Conservation (phyloP, 1,140 invertebrate species). For the Diprion similis region DNA sequence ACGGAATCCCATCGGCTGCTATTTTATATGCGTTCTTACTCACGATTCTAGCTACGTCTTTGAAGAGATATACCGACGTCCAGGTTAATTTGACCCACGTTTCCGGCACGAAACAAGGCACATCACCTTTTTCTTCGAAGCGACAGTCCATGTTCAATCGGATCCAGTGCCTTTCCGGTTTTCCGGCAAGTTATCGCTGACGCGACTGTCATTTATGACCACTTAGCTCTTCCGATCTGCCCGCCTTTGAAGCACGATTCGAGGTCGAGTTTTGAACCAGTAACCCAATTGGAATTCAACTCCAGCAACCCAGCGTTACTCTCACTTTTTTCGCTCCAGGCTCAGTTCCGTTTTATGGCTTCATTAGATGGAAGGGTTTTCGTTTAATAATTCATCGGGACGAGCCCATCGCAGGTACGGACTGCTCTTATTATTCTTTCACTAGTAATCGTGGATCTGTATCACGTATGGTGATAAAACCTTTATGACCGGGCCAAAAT, state of each 20-base stretch:
- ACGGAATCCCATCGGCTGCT: neutral
- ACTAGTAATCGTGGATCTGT: slow-evolving; percentile 28
- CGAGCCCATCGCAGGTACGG: neutral
- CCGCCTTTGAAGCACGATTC: too few species aligned
- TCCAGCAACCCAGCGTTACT: neutral
- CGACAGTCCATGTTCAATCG: too few species aligned
- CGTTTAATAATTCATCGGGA: slow-evolving; percentile 49
- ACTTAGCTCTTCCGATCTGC: too few species aligned
- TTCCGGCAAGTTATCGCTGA: too few species aligned
- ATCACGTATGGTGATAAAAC: neutral
- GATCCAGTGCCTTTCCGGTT: too few species aligned
- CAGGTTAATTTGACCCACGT: too few species aligned
- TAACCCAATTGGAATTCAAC: slow-evolving; percentile 16
- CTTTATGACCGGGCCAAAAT: neutral
- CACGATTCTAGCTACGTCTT: too few species aligned
- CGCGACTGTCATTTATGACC: too few species aligned
- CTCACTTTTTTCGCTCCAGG: slow-evolving; percentile 6
- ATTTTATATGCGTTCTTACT: neutral
- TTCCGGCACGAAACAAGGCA: too few species aligned
- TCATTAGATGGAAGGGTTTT: slow-evolving; percentile 45
- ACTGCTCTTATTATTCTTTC: slow-evolving; percentile 21
- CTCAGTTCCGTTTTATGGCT: slow-evolving; percentile 42
- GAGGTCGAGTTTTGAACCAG: neutral
- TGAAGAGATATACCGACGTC: too few species aligned
- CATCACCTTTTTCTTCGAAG: too few species aligned